Evolutionary conservation across 2,888 invertebrate genomes (phyloP).

Genomic region (Leptodirus hochenwartii): DNA sequence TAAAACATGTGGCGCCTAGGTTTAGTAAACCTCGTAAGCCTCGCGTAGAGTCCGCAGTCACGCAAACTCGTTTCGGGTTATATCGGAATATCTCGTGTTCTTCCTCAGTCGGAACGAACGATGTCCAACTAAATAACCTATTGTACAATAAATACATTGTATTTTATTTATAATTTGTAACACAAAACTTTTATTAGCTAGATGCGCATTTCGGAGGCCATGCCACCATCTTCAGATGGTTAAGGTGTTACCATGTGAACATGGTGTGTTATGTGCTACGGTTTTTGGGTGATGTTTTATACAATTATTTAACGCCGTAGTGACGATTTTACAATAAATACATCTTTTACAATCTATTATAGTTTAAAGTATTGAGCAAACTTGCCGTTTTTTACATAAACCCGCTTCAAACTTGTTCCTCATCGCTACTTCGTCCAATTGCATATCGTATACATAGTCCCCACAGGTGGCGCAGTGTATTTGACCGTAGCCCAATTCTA

Average conservation of each 20-base stretch:
- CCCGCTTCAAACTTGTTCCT: constrained; percentile 22
- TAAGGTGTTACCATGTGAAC: too few relatives aligned
- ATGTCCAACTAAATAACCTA: constrained; percentile 34
- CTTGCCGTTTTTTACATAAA: constrained; percentile 21
- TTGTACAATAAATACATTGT: constrained; percentile 1
- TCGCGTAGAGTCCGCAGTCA: constrained; percentile 66
- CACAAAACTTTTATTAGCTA: too few relatives aligned
- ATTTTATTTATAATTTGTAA: too few relatives aligned
- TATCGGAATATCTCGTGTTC: constrained; percentile 60
- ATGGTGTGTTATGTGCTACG: too few relatives aligned
- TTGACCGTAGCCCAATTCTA: constrained; percentile 78
- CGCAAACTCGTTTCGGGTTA: constrained; percentile 59
- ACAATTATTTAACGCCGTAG: too few relatives aligned
- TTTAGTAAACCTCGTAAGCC: constrained; percentile 89
- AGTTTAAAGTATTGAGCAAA: too few relatives aligned
- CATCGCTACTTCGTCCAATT: constrained; percentile 21
- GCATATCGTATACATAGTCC: constrained; percentile 64
- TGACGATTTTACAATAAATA: too few relatives aligned
- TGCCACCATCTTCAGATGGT: too few relatives aligned
- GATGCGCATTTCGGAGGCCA: too few relatives aligned
- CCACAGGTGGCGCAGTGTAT: constrained; percentile 78
- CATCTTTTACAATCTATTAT: too few relatives aligned
- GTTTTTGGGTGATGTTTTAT: too few relatives aligned
- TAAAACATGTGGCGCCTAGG: constrained; percentile 93
- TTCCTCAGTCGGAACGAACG: constrained; percentile 63